Percentiles rank a stretch among this genome's conserved stretches.
Conservation (phyloP, 1,140 invertebrate genomes). For the Brachionus sp. region DNA sequence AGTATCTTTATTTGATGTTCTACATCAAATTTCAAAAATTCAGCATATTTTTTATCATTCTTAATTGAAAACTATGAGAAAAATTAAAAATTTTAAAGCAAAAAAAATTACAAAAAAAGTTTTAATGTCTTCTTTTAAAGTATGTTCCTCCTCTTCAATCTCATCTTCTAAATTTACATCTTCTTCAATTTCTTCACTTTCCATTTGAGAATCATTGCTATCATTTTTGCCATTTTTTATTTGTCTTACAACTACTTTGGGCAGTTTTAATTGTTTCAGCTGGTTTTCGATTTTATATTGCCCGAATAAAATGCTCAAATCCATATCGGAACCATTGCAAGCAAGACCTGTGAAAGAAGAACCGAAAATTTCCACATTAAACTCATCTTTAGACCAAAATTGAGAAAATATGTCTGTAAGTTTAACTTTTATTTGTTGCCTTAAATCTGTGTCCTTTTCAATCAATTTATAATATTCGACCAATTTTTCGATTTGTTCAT, state of each 20-base stretch:
- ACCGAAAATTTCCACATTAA: not conserved
- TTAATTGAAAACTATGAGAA: not conserved
- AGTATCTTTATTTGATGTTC: constrained; percentile 44
- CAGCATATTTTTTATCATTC: constrained; percentile 44
- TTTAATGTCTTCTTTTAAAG: constrained; percentile 11
- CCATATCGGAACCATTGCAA: constrained; percentile 43
- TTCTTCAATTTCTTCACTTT: constrained; percentile 34
- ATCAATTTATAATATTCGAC: constrained; percentile 1
- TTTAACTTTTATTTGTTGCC: not conserved
- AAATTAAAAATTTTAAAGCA: not conserved
- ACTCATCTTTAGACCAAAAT: not conserved
- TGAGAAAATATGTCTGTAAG: not conserved
- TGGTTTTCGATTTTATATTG: constrained; percentile 27
- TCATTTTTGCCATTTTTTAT: constrained; percentile 20
- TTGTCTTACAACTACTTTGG: constrained; percentile 10
- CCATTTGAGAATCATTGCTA: constrained; percentile 30
- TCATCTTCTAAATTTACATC: constrained; percentile 22
- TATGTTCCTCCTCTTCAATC: constrained; percentile 1
- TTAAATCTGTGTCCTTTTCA: not conserved
- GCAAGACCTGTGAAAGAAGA: not conserved
- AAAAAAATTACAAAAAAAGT: constrained; percentile 33
- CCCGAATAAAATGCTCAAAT: constrained; percentile 5
- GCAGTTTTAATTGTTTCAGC: not conserved
- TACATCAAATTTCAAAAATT: constrained; percentile 38
- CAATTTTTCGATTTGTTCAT: constrained; percentile 27